Percentiles rank a stretch among this genome's conserved stretches.
Conservation (phyloP, 2,113 vertebrate genomes). For the Otolemur garnettii region DNA sequence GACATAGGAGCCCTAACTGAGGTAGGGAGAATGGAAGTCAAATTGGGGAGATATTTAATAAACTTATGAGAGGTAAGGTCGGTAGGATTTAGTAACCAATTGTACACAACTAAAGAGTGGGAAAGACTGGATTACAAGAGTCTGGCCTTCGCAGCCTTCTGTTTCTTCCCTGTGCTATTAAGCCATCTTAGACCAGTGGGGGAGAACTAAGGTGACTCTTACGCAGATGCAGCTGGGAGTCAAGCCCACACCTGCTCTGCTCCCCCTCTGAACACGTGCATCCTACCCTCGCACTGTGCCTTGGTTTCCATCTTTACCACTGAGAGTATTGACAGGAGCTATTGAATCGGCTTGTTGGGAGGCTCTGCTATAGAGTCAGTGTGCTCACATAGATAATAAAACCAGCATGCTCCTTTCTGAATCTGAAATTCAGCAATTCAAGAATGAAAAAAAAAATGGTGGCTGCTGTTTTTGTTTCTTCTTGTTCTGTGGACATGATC, state of each 20-base stretch:
- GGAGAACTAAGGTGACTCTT: background rate
- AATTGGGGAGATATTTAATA: background rate
- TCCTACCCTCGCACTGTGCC: background rate
- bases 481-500: background rate
- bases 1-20: background rate
- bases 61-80: background rate
- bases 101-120: background rate
- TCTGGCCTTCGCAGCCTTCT: background rate
- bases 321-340: background rate
- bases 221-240: background rate
- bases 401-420: background rate
- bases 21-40: background rate
- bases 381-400: background rate
- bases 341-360: background rate
- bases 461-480: background rate
- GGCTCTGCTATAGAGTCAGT: background rate
- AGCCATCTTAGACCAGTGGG: background rate
- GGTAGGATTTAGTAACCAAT: background rate
- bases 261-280: background rate
- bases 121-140: background rate
- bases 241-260: background rate
- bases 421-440: slow-evolving; percentile 28
- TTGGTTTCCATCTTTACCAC: background rate
- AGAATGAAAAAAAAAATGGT: background rate
- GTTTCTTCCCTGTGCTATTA: background rate